phyloP scores from a whole-genome alignment of 2,113 vertebrate species.

The Anhinga rufa region DNA sequence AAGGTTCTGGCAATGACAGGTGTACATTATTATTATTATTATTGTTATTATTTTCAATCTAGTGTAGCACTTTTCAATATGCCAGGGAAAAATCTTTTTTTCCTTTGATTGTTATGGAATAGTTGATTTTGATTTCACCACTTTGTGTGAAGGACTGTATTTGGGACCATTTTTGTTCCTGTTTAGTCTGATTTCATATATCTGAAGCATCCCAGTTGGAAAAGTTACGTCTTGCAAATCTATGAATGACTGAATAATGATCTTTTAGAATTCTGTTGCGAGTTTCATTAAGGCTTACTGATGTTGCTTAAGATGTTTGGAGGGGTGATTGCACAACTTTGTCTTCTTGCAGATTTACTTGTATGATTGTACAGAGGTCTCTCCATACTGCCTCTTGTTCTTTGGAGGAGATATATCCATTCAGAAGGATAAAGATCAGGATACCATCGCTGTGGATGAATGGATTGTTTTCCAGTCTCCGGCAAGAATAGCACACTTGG shows the following conservation, averaged over 20 bases:
- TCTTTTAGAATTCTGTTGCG: not conserved
- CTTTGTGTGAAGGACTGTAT: not conserved
- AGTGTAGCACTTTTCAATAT: not conserved
- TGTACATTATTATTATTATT: not conserved
- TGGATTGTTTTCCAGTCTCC: conserved; percentile 98
- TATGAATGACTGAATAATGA: not conserved
- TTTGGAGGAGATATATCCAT: conserved; percentile 97
- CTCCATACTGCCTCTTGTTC: conserved; percentile 95
- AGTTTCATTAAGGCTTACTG: not conserved
- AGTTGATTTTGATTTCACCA: not conserved
- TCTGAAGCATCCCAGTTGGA: too few relatives aligned
- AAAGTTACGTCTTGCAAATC: not conserved
- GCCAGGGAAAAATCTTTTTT: too few relatives aligned
- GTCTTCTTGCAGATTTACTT: conserved; percentile 86
- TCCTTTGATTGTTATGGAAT: not conserved
- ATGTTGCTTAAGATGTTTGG: not conserved
- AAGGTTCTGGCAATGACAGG: not conserved
- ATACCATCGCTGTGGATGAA: conserved; percentile 93
- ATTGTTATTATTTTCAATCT: not conserved
- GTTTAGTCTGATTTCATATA: not conserved
- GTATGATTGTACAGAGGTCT: conserved; percentile 97
- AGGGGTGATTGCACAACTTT: not conserved
- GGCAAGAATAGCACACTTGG: conserved; percentile 88
- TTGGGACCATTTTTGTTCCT: not conserved
- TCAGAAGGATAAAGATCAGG: conserved; percentile 91